Conservation (phyloP, 2,113 vertebrate species). For the Isichthys henryi region DNA sequence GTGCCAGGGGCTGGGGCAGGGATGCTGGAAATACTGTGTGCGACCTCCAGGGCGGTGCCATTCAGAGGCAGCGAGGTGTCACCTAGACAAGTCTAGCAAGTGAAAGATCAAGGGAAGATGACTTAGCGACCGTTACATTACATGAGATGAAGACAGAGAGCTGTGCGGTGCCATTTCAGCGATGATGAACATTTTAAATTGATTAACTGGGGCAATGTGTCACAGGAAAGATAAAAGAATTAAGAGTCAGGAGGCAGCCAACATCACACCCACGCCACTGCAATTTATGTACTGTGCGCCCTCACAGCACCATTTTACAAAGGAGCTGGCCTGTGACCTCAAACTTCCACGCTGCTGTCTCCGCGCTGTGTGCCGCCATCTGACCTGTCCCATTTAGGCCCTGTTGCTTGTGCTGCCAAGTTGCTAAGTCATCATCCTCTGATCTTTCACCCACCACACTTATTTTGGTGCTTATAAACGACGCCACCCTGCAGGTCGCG, state of each 20-base stretch:
- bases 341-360: not conserved
- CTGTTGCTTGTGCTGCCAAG: not conserved
- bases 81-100: not conserved
- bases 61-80: not conserved
- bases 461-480: not conserved
- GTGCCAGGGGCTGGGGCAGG: not conserved
- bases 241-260: not conserved
- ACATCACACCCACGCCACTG: not conserved
- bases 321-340: not conserved
- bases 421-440: not conserved
- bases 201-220: slow-evolving; percentile 2
- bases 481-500: not conserved
- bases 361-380: not conserved
- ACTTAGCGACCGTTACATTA: not conserved
- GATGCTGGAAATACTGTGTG: not conserved
- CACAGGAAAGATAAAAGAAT: not conserved
- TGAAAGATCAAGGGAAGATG: not conserved
- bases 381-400: not conserved
- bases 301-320: not conserved
- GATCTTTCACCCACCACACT: not conserved
- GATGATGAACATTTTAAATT: not conserved
- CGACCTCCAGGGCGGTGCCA: not conserved
- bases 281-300: not conserved
- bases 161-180: not conserved
- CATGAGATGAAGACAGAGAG: not conserved